Percentiles rank a stretch among this genome's conserved stretches.
These are phyloP conservation scores for Eustalomyia histrio DNA, from an alignment of 2,888 invertebrate species.

Conservation along the genomic window DNA sequence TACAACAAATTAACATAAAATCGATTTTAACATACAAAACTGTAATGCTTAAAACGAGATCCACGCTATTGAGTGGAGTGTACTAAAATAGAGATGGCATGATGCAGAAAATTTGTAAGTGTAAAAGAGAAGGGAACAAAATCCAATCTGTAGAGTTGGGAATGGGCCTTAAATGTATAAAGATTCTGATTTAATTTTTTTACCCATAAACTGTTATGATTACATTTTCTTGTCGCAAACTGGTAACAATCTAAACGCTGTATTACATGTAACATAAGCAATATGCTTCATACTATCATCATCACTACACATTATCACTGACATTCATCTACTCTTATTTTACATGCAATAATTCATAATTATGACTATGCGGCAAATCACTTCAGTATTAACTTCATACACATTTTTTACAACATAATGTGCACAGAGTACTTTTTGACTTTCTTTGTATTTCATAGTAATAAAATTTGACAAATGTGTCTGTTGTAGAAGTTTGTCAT, in stretches of 20 bases:
- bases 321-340: constrained; percentile 45
- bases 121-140: no score
- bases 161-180: no score
- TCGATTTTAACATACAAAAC: no score
- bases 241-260: neutral
- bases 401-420: constrained; percentile 7
- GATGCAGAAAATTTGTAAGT: no score
- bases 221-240: no score
- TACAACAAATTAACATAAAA: no score
- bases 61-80: no score
- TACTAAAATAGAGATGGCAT: no score
- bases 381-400: constrained; percentile 62
- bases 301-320: constrained; percentile 23
- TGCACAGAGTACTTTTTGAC: constrained; percentile 5
- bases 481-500: constrained; percentile 57
- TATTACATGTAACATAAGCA: neutral
- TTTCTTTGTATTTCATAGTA: constrained; percentile 31
- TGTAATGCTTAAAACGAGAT: no score
- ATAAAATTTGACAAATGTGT: constrained; percentile 64
- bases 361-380: constrained; percentile 65
- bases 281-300: constrained; percentile 29
- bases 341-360: constrained; percentile 62
- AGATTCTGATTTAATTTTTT: no score
- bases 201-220: no score
- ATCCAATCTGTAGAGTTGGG: no score